Base-by-base conservation (phyloP, 1,140 invertebrate genomes). In the Neocloeon triangulifer region DNA sequence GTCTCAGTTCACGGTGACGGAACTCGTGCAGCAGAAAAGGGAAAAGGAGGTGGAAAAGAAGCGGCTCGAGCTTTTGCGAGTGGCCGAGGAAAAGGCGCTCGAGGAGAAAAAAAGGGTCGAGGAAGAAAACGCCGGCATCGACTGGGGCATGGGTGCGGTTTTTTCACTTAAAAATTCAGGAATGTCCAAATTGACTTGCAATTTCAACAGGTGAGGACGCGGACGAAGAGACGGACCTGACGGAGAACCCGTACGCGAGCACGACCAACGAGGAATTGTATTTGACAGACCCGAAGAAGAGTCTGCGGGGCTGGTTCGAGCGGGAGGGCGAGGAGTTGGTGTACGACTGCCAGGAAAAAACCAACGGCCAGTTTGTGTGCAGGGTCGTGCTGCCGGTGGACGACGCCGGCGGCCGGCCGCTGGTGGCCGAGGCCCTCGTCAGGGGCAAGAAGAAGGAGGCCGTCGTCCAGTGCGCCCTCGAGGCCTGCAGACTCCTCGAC, bases 381-480 rank as follows among this genome's bases (percentile, higher is more conserved):
- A 54, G 57, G 45, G 48, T 75, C 9, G 58, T 69, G 39, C 54
- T 82, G 25, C 91, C 89, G 1, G 58, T 94, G 12, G 82, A 89
- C 38, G 69, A 72, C 41, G 58, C 69, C 2, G 59, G 59, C 41
- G 81, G 82, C 3, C 56, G 65, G 27, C 62, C 72, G 0, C 55
- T 91, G 1, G 56, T 72, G 31, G 86, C 84, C 0, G 82, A 94
- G 55, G 74, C 77, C 5, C 56, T 77, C 9, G 77, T 89, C 20
- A 74, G 73, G 37, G 85, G 84, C 0, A 89, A 88, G 48, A 96
- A 94, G 50, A 95, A 91, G 51, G 89, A 96, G 50, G 79, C 81
- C 4, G 81, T 94, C 0, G 51, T 81, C 6, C 81, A 88, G 33
- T 94, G 86, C 55, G 88, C 89, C 2, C 49, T 96, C 16, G 88